These are phyloP conservation scores for Copsychus sechellarum DNA, from an alignment of 2,113 vertebrate species.

Conservation along the genomic window DNA sequence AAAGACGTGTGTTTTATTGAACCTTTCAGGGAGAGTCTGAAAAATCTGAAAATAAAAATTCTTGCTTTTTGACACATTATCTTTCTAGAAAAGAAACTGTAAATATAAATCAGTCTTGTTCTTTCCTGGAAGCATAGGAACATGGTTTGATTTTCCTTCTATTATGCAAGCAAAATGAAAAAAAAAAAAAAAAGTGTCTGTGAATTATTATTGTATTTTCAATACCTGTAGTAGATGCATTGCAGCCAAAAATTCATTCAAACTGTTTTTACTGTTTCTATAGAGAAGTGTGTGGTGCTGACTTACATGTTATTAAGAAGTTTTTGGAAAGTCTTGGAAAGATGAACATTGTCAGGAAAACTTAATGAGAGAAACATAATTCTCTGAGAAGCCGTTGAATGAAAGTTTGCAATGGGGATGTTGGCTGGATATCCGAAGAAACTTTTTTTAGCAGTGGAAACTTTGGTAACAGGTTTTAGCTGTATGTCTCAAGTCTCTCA, in stretches of 20 bases:
- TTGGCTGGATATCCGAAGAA: not conserved
- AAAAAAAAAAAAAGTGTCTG: not conserved
- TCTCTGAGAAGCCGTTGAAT: not conserved
- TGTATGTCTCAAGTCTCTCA: not conserved
- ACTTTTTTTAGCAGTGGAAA: not conserved
- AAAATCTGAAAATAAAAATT: not conserved
- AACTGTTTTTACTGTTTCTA: conserved; percentile 42
- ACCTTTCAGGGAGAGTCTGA: not conserved
- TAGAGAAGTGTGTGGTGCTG: conserved; percentile 23
- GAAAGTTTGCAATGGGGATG: not conserved
- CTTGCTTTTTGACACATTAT: not conserved
- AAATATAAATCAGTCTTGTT: not conserved
- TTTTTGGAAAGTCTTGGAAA: not conserved
- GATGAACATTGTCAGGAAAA: not conserved
- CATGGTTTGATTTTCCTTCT: not conserved
- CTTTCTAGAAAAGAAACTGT: not conserved
- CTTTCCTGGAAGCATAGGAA: not conserved
- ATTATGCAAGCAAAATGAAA: not conserved
- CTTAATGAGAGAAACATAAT: conserved; percentile 41
- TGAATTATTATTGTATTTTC: conserved; percentile 14
- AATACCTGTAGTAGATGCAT: not conserved
- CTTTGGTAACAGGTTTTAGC: not conserved
- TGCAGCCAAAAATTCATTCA: conserved; percentile 11
- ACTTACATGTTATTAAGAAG: not conserved
- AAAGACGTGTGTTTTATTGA: not conserved